Evolutionary conservation across 2,113 vertebrate species (phyloP).

Genomic region (Epinephelus cyanopodus): DNA sequence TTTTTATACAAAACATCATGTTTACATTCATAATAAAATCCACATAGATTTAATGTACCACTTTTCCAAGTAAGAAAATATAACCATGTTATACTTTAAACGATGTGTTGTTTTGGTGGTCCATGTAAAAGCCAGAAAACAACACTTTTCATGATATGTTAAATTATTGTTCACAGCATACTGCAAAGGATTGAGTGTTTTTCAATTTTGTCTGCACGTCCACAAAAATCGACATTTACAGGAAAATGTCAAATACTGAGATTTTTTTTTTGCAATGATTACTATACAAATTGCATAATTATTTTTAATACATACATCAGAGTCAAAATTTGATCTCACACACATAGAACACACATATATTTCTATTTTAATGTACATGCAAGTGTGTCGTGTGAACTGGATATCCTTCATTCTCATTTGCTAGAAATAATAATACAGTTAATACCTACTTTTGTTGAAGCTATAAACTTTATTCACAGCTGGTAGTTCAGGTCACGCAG

Average conservation of each 20-base stretch:
- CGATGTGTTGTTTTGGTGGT: slow-evolving; percentile 71
- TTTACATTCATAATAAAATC: slow-evolving; percentile 76
- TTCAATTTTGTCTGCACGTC: slow-evolving; percentile 53
- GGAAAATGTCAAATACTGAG: slow-evolving; percentile 70
- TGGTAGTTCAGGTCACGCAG: slow-evolving; percentile 25
- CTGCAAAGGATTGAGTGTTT: slow-evolving; percentile 61
- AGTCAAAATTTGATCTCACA: slow-evolving; percentile 58
- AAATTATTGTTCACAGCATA: slow-evolving; percentile 71
- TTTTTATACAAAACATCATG: slow-evolving; percentile 70
- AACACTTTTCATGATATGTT: slow-evolving; percentile 79
- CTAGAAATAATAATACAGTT: slow-evolving; percentile 48
- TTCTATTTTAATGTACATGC: slow-evolving; percentile 68
- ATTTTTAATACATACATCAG: slow-evolving; percentile 66
- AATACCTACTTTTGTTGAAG: slow-evolving; percentile 20
- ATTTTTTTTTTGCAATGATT: slow-evolving; percentile 69
- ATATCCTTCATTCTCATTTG: slow-evolving; percentile 22
- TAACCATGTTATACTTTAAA: slow-evolving; percentile 73
- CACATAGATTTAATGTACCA: slow-evolving; percentile 67
- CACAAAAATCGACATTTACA: slow-evolving; percentile 68
- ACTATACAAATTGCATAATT: slow-evolving; percentile 84
- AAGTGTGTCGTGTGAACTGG: slow-evolving; percentile 51
- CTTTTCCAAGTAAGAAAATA: slow-evolving; percentile 83
- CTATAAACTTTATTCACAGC: slow-evolving; percentile 34
- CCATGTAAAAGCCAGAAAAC: slow-evolving; percentile 73
- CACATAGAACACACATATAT: slow-evolving; percentile 60